Base-by-base conservation (phyloP, 2,113 vertebrate species). In the Megaceryle maxima region DNA sequence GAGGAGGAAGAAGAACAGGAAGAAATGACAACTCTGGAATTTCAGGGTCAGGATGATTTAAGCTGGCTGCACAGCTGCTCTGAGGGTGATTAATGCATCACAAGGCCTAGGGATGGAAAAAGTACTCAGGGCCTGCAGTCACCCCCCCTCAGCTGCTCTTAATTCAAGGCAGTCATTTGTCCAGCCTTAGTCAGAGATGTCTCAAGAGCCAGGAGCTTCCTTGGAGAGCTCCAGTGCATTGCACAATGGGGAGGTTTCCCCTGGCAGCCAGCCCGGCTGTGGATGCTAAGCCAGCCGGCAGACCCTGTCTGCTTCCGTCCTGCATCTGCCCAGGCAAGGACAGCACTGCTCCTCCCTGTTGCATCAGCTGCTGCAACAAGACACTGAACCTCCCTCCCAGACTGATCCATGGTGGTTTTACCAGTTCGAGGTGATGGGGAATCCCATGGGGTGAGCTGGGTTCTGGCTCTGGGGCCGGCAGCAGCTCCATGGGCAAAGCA, bases 101-200 rank as follows among this genome's bases (percentile, higher is more conserved):
- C 83, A 94, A 93, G 91, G 88, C 89, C 83, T 29, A 39, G 31
- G 55, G 67, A 96, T 70, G 94, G 94, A 96, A 97, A 93, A 96
- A 90, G 75, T 51, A 41, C 89, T 95, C 57, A 50, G 68, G 83
- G 91, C 95, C 83, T 59, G 48, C 20, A 92, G 80, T 62, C 87
- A 43, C 46, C 64, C 63, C 35, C n/a, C 29, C 16, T 22, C 22
- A 24, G 4, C 86, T 1, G 0, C 83, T 87, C 70, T 48, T 87
- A 95, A 96, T 92, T 90, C 88, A 75, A 68, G 90, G 88, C 91
- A 91, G 86, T 76, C 77, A 75, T 69, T 95, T 0, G 17, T 89
- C 78, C 88, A 89, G 94, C 69, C 81, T 92, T 6, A 5, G 87
- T 95, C 77, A 53, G 56, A 92, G 87, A 88, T 68, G 75, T 68